These are phyloP conservation scores for Oenanthe melanoleuca DNA, from an alignment of 2,113 vertebrate genomes.

Conservation along the genomic window DNA sequence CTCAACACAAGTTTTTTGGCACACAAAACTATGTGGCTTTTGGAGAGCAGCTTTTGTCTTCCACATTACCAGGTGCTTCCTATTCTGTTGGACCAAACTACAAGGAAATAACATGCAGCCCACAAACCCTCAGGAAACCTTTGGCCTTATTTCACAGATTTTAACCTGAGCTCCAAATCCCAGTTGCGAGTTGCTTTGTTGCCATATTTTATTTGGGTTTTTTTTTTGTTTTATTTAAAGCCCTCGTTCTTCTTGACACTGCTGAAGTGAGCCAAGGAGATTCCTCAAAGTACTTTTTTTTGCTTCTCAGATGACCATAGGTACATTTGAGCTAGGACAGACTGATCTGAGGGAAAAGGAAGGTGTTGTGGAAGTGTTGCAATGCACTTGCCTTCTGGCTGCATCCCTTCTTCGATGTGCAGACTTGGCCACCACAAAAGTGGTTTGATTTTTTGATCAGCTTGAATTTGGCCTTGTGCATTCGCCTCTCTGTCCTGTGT, in stretches of 20 bases:
- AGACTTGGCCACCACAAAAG: background rate
- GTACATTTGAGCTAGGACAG: background rate
- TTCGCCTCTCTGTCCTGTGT: background rate
- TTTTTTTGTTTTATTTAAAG: background rate
- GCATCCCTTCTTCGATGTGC: rapidly evolving
- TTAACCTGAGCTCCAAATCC: background rate
- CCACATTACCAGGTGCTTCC: slow-evolving; percentile 29
- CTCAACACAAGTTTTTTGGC: background rate
- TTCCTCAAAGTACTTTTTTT: background rate
- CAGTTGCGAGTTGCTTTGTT: background rate
- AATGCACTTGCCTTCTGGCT: background rate
- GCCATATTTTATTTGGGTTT: background rate
- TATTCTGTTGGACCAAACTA: slow-evolving; percentile 13
- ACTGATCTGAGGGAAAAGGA: background rate
- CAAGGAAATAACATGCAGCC: background rate
- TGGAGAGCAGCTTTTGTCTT: slow-evolving; percentile 10
- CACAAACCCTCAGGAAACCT: background rate
- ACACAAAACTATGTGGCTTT: background rate
- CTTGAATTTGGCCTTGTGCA: background rate
- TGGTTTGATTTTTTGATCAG: too few species aligned
- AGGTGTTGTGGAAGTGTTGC: background rate
- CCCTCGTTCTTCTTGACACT: background rate
- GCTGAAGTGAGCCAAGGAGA: background rate
- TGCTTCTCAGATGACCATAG: background rate
- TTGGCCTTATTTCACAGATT: background rate